Conservation (phyloP, 1,140 invertebrate species). For the Conus ventricosus region DNA sequence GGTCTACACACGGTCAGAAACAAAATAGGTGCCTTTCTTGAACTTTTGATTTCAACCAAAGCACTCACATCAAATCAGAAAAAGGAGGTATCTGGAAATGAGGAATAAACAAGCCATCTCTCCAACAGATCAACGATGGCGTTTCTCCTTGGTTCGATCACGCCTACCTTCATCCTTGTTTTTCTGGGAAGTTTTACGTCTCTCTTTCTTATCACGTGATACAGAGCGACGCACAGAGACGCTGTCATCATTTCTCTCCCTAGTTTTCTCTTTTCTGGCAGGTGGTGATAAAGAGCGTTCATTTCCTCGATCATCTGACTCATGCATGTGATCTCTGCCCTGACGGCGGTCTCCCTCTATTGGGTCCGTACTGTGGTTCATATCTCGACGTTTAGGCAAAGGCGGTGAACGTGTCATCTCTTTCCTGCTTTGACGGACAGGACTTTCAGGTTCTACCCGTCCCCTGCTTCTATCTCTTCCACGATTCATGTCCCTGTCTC, state of each 20-base stretch:
- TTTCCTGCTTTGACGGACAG: background rate
- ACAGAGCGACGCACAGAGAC: background rate
- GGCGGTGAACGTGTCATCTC: background rate
- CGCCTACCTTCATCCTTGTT: background rate
- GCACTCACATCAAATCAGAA: background rate
- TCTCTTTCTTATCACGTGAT: constrained; percentile 1
- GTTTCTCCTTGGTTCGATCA: constrained; percentile 3
- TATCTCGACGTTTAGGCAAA: background rate
- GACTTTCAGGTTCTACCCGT: background rate
- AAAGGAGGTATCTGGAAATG: background rate
- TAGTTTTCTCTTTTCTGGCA: constrained; percentile 18
- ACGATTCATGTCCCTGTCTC: background rate
- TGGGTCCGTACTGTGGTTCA: background rate
- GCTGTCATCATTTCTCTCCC: background rate
- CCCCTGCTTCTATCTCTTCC: background rate
- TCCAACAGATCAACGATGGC: background rate
- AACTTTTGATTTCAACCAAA: background rate
- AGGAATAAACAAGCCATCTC: background rate
- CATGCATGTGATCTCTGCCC: background rate
- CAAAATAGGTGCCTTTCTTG: no score
- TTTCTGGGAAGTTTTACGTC: background rate
- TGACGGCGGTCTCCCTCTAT: background rate
- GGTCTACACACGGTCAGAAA: no score
- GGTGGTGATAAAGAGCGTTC: constrained; percentile 4
- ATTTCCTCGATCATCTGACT: background rate